Conservation (phyloP, 2,113 vertebrate genomes). For the Eretmochelys imbricata region DNA sequence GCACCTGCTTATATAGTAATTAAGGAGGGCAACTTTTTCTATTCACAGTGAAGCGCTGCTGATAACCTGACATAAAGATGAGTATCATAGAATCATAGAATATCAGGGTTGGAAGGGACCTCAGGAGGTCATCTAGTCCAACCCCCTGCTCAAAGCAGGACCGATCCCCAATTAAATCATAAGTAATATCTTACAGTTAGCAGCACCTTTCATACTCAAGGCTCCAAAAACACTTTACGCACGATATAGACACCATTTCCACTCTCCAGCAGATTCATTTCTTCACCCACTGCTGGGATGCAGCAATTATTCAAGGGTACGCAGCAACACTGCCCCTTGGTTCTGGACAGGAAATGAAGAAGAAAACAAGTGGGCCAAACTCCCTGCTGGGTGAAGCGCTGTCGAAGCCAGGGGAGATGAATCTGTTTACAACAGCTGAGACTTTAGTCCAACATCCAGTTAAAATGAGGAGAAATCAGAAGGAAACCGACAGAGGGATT, state of each 20-base stretch:
- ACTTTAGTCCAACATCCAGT: slow-evolving; percentile 60
- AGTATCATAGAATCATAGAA: not conserved
- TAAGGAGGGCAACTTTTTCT: not conserved
- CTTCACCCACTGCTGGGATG: not conserved
- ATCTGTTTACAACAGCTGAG: not conserved
- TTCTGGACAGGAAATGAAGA: slow-evolving; percentile 11
- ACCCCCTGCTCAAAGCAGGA: too few species aligned
- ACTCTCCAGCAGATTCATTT: not conserved
- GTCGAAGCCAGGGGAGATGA: slow-evolving; percentile 62
- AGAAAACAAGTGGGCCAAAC: slow-evolving; percentile 51
- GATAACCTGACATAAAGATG: not conserved
- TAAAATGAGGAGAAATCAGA: slow-evolving; percentile 59
- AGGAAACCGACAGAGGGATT: slow-evolving; percentile 48
- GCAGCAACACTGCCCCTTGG: not conserved
- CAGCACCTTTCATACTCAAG: not conserved
- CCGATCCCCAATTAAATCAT: too few species aligned
- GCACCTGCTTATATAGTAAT: not conserved
- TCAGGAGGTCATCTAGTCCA: too few species aligned
- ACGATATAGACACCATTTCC: not conserved
- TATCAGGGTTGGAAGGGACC: too few species aligned
- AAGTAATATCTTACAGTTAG: not conserved
- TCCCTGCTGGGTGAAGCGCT: slow-evolving; percentile 37
- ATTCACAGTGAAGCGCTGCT: not conserved
- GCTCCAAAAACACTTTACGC: not conserved
- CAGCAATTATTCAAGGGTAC: slow-evolving; percentile 1